A percentile compares a stretch with the other conserved stretches of the same genome.
phyloP scores from a whole-genome alignment of 2,888 invertebrate genomes.

The Plebejus anna region DNA sequence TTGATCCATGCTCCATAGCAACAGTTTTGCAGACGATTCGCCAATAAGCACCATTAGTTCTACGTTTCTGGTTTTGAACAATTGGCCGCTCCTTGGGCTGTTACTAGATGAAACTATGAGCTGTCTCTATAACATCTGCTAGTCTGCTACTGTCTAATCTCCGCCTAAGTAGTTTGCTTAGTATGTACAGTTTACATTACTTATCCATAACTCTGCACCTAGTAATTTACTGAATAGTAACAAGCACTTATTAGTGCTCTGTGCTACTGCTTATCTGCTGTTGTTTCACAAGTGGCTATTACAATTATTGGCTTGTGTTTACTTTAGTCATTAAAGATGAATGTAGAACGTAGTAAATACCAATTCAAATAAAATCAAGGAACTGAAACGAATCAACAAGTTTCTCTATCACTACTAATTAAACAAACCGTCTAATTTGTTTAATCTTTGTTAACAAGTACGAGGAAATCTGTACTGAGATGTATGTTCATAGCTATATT shows the following conservation, averaged over 20 bases:
- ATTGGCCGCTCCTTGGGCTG: slow-evolving; percentile 11
- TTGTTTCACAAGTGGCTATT: background rate
- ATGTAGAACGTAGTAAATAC: background rate
- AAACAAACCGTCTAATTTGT: background rate
- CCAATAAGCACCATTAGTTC: background rate
- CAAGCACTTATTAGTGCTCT: background rate
- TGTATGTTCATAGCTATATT: slow-evolving; percentile 38
- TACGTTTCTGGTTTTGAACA: slow-evolving; percentile 8
- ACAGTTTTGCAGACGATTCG: background rate
- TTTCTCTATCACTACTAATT: background rate
- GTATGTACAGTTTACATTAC: background rate
- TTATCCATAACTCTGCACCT: background rate
- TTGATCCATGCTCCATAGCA: background rate
- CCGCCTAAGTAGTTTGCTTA: background rate
- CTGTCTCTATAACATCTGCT: background rate
- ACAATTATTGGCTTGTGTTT: background rate
- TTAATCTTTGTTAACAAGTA: slow-evolving; percentile 7
- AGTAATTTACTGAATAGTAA: background rate
- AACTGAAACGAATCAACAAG: background rate
- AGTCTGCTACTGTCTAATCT: background rate
- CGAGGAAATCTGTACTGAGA: slow-evolving; percentile 18
- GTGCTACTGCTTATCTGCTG: background rate
- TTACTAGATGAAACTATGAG: background rate
- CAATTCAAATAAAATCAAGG: background rate
- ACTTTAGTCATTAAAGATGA: background rate